Percentiles rank a stretch among this genome's conserved stretches.
Conservation (phyloP, 2,797 vertebrate genomes). For the Sebastes matsubarae region DNA sequence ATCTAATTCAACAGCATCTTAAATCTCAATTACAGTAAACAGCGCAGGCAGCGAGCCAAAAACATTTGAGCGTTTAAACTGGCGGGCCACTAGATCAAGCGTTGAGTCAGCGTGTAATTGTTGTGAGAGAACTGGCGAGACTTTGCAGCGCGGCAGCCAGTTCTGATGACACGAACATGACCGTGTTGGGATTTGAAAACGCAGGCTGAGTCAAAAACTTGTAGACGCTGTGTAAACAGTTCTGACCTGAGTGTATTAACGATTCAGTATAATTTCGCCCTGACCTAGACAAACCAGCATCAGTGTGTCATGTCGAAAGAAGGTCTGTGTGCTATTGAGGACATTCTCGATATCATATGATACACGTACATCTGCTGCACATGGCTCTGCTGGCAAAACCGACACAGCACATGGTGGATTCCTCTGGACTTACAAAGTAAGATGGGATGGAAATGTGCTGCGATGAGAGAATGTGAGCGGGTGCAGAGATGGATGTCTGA, state of each 20-base stretch:
- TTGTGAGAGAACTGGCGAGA: slow-evolving; percentile 13
- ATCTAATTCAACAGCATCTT: slow-evolving; percentile 39
- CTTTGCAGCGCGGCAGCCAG: slow-evolving; percentile 15
- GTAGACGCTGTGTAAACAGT: slow-evolving; percentile 16
- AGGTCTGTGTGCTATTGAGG: slow-evolving; percentile 3
- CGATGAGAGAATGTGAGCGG: slow-evolving; percentile 27
- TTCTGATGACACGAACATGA: slow-evolving; percentile 21
- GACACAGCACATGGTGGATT: slow-evolving; percentile 35
- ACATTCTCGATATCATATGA: slow-evolving; percentile 32
- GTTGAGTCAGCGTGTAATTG: slow-evolving; percentile 27
- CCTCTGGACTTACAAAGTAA: slow-evolving; percentile 10
- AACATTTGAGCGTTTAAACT: neutral
- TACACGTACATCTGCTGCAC: slow-evolving; percentile 41
- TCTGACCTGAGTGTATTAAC: slow-evolving; percentile 22
- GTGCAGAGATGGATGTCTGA: slow-evolving; percentile 23
- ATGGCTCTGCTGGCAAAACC: slow-evolving; percentile 25
- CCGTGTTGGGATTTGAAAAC: slow-evolving; percentile 12
- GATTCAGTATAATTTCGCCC: neutral
- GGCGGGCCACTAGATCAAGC: slow-evolving; percentile 11
- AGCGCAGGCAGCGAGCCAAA: neutral
- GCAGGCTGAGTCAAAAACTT: slow-evolving; percentile 39
- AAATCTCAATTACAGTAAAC: slow-evolving; percentile 51
- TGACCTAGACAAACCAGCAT: neutral
- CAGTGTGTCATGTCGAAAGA: slow-evolving; percentile 5
- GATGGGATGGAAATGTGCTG: slow-evolving; percentile 26